These are phyloP conservation scores for Typhlomys cinereus DNA, from an alignment of 2,113 vertebrate genomes.

Conservation along the genomic window DNA sequence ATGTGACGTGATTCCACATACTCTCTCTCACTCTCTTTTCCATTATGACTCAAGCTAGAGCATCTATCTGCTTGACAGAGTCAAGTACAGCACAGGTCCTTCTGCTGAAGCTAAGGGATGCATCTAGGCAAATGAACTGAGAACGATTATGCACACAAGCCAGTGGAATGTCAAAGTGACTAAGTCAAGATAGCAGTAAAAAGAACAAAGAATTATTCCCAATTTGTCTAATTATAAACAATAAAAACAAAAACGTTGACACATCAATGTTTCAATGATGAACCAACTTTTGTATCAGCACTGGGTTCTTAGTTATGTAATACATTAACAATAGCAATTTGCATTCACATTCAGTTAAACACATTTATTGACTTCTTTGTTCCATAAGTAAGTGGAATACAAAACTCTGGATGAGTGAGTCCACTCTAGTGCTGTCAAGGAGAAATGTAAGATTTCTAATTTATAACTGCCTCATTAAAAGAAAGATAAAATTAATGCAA, in stretches of 20 bases:
- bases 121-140: background rate
- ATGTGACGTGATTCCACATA: background rate
- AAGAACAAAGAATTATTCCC: background rate
- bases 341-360: background rate
- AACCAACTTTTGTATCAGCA: background rate
- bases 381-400: background rate
- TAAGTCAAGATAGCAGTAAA: background rate
- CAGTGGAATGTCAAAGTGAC: background rate
- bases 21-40: background rate
- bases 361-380: background rate
- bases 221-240: background rate
- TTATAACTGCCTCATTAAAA: background rate
- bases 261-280: background rate
- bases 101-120: background rate
- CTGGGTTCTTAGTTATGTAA: background rate
- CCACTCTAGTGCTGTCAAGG: background rate
- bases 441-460: background rate
- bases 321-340: background rate
- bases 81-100: no score
- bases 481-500: background rate
- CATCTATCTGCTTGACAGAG: background rate
- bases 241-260: background rate
- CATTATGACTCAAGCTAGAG: slow-evolving; percentile 3
- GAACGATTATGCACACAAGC: background rate
- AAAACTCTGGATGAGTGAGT: background rate